Conservation (phyloP, 2,113 vertebrate species). For the Ictalurus furcatus region DNA sequence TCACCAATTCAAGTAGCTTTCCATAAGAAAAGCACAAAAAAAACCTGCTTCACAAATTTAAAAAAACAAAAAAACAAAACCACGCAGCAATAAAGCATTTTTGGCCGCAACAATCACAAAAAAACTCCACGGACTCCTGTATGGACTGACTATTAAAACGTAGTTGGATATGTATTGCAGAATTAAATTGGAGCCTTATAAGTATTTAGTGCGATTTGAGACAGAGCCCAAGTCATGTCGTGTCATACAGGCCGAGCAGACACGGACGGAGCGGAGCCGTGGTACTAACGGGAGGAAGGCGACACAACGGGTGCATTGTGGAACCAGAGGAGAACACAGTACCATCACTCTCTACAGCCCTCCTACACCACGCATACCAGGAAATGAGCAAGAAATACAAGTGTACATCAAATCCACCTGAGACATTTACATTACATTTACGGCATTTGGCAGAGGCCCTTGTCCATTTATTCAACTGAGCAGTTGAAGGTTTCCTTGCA, state of each 20-base stretch:
- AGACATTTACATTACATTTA: neutral
- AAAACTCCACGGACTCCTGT: too few relatives aligned
- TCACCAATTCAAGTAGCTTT: too few relatives aligned
- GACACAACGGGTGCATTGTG: conserved; percentile 51
- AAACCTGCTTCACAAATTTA: too few relatives aligned
- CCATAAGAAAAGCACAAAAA: too few relatives aligned
- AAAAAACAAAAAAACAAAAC: too few relatives aligned
- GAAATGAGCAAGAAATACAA: too few relatives aligned
- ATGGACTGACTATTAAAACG: too few relatives aligned
- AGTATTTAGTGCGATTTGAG: neutral
- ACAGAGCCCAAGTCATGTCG: neutral
- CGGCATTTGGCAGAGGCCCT: neutral
- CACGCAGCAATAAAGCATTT: too few relatives aligned
- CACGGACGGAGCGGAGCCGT: neutral
- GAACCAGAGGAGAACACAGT: conserved; percentile 29
- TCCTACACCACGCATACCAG: conserved; percentile 13
- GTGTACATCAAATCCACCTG: neutral
- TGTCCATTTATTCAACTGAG: neutral
- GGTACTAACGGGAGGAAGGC: neutral
- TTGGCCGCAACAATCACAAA: too few relatives aligned
- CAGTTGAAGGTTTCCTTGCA: neutral
- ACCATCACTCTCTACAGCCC: conserved; percentile 26
- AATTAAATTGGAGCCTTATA: neutral
- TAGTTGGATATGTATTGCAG: neutral
- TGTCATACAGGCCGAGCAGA: neutral